A percentile compares a stretch with the other conserved stretches of the same genome.
These are phyloP conservation scores for Eristalis arbustorum DNA, from an alignment of 2,888 invertebrate species.

Conservation along the genomic window DNA sequence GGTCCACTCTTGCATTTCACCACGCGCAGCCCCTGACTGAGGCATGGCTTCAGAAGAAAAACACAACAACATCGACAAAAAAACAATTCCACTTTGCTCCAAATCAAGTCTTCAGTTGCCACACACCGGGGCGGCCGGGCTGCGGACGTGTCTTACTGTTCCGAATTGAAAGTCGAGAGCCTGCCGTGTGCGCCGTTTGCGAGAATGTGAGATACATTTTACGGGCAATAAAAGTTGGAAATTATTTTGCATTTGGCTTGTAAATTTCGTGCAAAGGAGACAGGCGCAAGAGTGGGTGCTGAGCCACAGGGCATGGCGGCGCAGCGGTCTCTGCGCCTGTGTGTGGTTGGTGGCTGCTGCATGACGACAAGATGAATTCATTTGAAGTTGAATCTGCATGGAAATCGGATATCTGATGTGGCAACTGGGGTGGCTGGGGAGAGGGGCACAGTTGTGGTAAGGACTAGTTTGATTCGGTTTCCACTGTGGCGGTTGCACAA, in stretches of 20 bases:
- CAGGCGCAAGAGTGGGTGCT: neutral
- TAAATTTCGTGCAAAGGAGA: neutral
- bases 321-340: neutral
- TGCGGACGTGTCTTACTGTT: constrained; percentile 19
- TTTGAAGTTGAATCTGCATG: neutral
- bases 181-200: neutral
- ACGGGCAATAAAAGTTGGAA: neutral
- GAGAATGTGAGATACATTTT: neutral
- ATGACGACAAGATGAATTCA: neutral
- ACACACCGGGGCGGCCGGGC: constrained; percentile 34
- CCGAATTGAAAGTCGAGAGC: constrained; percentile 50
- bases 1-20: constrained; percentile 16
- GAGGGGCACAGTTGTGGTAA: neutral
- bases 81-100: constrained; percentile 46
- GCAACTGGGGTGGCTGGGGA: neutral
- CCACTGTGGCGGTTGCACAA: neutral
- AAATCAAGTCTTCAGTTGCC: constrained; percentile 56
- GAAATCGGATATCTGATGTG: neutral
- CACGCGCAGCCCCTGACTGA: neutral
- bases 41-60: constrained; percentile 17
- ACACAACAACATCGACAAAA: too few species aligned
- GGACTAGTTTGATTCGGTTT: neutral
- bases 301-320: neutral
- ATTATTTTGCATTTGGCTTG: neutral
- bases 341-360: neutral